These are phyloP conservation scores for Vulpes lagopus DNA, from an alignment of 2,113 vertebrate genomes.

Conservation along the genomic window DNA sequence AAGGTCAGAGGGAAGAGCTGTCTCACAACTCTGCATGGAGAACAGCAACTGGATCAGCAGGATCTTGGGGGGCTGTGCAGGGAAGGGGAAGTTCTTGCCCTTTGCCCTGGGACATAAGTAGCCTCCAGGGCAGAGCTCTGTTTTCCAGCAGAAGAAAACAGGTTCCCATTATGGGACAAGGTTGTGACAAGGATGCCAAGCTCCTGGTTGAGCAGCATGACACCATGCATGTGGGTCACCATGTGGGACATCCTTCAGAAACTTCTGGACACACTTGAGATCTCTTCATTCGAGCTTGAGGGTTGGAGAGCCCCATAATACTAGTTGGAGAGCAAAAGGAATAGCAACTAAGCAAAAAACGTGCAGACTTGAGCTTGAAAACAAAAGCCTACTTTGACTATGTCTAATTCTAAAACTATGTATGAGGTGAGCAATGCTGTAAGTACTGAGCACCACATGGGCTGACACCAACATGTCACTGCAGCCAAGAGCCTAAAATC, in stretches of 20 bases:
- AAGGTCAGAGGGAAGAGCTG: not conserved
- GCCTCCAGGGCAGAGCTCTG: not conserved
- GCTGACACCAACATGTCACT: not conserved
- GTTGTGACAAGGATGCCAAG: not conserved
- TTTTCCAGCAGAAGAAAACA: not conserved
- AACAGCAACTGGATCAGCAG: fast-evolving
- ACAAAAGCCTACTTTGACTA: not conserved
- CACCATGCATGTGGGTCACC: too few relatives aligned
- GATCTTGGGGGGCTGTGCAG: not conserved
- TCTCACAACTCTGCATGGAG: not conserved
- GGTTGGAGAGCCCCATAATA: not conserved
- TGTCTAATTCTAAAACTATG: not conserved
- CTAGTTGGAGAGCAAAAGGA: not conserved
- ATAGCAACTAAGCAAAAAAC: not conserved
- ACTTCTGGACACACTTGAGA: not conserved
- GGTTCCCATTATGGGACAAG: not conserved
- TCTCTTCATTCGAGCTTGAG: not conserved
- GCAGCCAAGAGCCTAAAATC: not conserved
- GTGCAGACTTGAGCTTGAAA: not conserved
- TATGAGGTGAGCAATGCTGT: not conserved
- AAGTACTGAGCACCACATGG: fast-evolving
- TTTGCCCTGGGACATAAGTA: not conserved
- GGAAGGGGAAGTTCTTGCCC: not conserved
- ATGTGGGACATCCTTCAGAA: fast-evolving
- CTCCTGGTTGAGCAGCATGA: not conserved